These are phyloP conservation scores for Tetragonisca angustula DNA, from an alignment of 2,888 invertebrate species.

Conservation along the genomic window DNA sequence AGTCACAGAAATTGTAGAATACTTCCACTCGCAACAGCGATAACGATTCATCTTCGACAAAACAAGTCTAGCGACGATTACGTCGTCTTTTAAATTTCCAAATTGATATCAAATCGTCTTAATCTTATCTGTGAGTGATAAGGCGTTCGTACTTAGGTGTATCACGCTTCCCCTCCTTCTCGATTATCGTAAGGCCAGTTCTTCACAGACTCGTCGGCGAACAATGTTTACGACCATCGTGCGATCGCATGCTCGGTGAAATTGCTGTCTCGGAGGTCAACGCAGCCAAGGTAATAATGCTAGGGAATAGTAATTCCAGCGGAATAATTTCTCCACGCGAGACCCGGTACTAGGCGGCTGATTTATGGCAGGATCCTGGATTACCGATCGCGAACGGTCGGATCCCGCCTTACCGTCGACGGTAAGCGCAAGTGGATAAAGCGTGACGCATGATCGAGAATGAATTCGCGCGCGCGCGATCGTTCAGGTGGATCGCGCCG, in stretches of 20 bases:
- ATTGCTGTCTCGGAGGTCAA: constrained; percentile 31
- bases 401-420: constrained; percentile 70
- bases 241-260: constrained; percentile 11
- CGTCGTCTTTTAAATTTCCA: not conserved
- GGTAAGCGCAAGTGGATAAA: constrained; percentile 39
- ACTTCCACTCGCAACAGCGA: not conserved
- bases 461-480: not conserved
- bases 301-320: constrained; percentile 60
- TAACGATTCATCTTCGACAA: not conserved
- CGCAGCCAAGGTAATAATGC: constrained; percentile 24
- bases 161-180: not conserved
- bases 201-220: not conserved
- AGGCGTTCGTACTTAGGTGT: not conserved
- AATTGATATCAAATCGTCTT: not conserved
- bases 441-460: not conserved
- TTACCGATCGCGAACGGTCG: constrained; percentile 71
- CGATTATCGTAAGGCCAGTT: constrained; percentile 11
- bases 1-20: not conserved
- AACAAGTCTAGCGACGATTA: not conserved
- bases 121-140: not conserved
- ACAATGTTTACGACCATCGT: constrained; percentile 26
- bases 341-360: constrained; percentile 46
- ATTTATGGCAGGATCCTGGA: constrained; percentile 76
- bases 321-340: constrained; percentile 67
- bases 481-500: not conserved